A percentile compares a stretch with the other conserved stretches of the same genome.
phyloP scores from a whole-genome alignment of 1,140 invertebrate species.

The Heliconius hewitsoni region DNA sequence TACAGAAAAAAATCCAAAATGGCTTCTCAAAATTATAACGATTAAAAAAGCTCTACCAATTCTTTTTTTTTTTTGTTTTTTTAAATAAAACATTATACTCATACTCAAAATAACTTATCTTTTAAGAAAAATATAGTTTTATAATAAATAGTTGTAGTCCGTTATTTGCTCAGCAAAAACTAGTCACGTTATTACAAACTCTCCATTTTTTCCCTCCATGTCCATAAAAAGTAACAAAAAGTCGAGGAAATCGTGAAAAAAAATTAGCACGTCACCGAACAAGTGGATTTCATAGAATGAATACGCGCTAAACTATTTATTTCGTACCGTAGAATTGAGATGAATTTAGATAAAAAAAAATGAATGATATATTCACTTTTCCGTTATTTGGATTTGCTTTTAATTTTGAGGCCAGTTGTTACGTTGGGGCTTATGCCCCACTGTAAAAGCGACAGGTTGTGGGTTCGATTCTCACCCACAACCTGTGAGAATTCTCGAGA shows the following conservation, averaged over 20 bases:
- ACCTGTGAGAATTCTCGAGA: no score
- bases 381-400: no score
- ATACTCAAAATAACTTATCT: not conserved
- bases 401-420: no score
- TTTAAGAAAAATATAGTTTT: constrained; percentile 1
- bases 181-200: not conserved
- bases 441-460: no score
- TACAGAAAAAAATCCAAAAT: not conserved
- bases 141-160: not conserved
- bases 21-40: not conserved
- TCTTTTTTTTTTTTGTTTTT: not conserved
- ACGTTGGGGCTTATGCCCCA: no score
- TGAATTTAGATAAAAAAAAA: not conserved
- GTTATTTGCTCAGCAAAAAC: constrained; percentile 4
- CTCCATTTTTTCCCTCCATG: not conserved
- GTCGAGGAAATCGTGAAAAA: not conserved
- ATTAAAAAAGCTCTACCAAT: not conserved
- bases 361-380: no score
- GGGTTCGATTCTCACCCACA: no score
- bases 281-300: constrained; percentile 10
- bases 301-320: not conserved
- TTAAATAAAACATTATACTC: not conserved
- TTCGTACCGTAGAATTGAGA: not conserved
- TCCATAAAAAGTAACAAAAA: not conserved
- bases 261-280: constrained; percentile 2